Conservation (phyloP, 2,113 vertebrate species). For the Upupa epops region DNA sequence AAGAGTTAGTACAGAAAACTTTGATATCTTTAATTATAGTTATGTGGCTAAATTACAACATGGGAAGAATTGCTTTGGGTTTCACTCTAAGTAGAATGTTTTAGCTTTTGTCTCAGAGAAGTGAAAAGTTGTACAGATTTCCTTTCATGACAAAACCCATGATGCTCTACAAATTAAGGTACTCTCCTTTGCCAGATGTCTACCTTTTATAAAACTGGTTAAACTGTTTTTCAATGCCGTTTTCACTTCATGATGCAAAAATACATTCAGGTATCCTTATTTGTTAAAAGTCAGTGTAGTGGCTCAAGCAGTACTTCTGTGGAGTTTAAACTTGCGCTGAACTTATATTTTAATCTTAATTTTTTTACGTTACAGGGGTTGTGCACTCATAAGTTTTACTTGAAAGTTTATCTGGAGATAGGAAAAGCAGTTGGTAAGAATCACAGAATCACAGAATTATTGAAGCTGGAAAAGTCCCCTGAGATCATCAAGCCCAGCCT, state of each 20-base stretch:
- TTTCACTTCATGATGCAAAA: conserved; percentile 4
- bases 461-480: too few species aligned
- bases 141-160: neutral
- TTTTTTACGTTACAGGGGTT: neutral
- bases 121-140: neutral
- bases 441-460: too few species aligned
- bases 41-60: neutral
- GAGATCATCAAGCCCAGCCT: too few species aligned
- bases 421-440: neutral
- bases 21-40: neutral
- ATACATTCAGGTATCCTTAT: neutral
- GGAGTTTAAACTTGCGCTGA: neutral
- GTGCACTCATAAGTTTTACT: neutral
- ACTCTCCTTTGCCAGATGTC: neutral
- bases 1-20: neutral
- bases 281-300: neutral
- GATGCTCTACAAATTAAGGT: neutral
- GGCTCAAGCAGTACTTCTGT: neutral
- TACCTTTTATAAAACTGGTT: neutral
- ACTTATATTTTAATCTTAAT: neutral
- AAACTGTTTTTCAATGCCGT: neutral
- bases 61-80: neutral
- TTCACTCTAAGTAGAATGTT: neutral
- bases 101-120: neutral
- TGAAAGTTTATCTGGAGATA: neutral